These are phyloP conservation scores for Clarias magur DNA, from an alignment of 2,113 vertebrate species.

Conservation along the genomic window DNA sequence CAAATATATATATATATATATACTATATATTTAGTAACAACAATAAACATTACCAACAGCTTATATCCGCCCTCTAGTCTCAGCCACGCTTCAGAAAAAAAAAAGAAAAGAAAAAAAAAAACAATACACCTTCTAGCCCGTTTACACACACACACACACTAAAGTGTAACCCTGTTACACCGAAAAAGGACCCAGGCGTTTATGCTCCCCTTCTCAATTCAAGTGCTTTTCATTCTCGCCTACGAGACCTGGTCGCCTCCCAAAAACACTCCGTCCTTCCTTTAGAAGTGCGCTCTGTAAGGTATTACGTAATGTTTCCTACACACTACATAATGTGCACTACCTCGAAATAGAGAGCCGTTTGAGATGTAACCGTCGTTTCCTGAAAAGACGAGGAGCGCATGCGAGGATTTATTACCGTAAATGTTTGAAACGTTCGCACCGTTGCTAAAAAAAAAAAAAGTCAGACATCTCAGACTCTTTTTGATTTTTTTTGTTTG, in stretches of 20 bases:
- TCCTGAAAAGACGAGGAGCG: conserved; percentile 15
- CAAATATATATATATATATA: too few species aligned
- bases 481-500: neutral
- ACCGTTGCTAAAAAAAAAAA: too few species aligned
- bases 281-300: neutral
- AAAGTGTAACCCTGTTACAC: neutral
- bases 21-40: too few species aligned
- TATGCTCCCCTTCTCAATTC: conserved; percentile 35
- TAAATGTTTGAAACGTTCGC: conserved; percentile 10
- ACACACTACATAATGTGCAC: neutral
- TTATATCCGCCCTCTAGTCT: neutral
- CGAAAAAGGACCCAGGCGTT: neutral
- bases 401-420: conserved; percentile 31
- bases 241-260: conserved; percentile 35
- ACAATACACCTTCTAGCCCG: neutral
- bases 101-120: neutral
- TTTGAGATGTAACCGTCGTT: neutral
- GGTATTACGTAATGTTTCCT: neutral
- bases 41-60: neutral
- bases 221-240: conserved; percentile 46
- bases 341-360: neutral
- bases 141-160: neutral
- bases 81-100: too few species aligned
- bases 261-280: neutral
- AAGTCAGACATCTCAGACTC: neutral